phyloP scores from a whole-genome alignment of 2,888 invertebrate genomes.

The Agonopterix heracliana region DNA sequence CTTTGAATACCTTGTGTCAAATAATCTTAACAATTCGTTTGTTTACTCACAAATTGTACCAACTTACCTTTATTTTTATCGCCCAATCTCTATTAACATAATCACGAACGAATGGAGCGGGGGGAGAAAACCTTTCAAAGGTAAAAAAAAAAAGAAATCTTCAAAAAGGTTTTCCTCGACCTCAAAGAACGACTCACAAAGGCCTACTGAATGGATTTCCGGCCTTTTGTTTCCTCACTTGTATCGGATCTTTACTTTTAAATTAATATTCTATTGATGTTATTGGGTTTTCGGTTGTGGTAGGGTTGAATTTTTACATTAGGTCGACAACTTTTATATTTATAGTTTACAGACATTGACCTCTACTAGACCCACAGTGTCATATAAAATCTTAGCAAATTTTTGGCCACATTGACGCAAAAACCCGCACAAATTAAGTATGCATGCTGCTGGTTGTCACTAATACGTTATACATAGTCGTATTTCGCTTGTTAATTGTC shows the following conservation, averaged over 20 bases:
- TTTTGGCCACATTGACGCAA: too few relatives aligned
- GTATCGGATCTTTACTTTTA: constrained; percentile 15
- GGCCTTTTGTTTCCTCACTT: constrained; percentile 21
- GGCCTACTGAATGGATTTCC: constrained; percentile 19
- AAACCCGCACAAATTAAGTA: too few relatives aligned
- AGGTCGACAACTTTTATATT: too few relatives aligned
- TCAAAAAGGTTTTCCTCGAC: background rate
- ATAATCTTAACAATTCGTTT: too few relatives aligned
- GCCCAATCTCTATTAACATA: background rate
- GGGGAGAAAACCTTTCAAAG: background rate
- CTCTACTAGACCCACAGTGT: too few relatives aligned
- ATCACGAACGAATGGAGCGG: background rate
- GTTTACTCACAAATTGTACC: background rate
- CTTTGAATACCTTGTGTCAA: too few relatives aligned
- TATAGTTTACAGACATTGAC: too few relatives aligned
- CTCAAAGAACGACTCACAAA: background rate
- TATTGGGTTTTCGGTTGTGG: constrained; percentile 12
- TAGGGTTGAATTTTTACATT: constrained; percentile 2
- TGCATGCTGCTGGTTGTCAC: too few relatives aligned
- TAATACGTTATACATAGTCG: too few relatives aligned
- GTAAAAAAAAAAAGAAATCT: background rate
- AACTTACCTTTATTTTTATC: too few relatives aligned
- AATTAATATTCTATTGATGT: constrained; percentile 24
- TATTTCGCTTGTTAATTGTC: too few relatives aligned
- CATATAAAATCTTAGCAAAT: too few relatives aligned